Conservation (phyloP, 2,113 vertebrate species). For the Callaeas wilsoni region DNA sequence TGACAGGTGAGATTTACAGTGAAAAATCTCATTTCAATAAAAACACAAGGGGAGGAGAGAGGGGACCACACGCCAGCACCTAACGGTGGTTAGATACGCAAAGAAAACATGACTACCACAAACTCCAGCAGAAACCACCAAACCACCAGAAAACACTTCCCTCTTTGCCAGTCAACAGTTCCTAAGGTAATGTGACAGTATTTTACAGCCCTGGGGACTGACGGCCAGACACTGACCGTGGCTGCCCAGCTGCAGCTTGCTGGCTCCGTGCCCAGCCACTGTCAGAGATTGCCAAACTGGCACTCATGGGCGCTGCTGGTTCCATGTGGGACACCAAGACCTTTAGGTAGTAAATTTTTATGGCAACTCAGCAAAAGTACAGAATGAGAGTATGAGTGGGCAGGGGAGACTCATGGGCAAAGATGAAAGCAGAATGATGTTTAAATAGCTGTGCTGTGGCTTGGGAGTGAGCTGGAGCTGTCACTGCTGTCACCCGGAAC, state of each 20-base stretch:
- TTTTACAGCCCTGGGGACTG: not conserved
- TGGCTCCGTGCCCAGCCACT: rapidly evolving
- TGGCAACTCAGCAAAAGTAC: not conserved
- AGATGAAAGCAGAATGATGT: not conserved
- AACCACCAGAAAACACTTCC: not conserved
- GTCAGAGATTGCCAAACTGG: not conserved
- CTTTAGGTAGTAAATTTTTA: not conserved
- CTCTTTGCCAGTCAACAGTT: not conserved
- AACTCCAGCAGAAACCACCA: not conserved
- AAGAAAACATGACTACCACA: not conserved
- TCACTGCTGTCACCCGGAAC: not conserved
- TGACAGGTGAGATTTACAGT: not conserved
- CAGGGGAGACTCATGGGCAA: not conserved
- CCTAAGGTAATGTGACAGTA: not conserved
- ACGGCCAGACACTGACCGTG: rapidly evolving
- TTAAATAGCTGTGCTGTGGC: not conserved
- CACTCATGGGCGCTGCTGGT: not conserved
- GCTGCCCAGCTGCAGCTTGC: rapidly evolving
- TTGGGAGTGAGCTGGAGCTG: not conserved
- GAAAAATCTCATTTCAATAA: not conserved
- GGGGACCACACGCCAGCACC: not conserved
- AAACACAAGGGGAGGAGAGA: not conserved
- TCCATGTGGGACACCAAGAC: rapidly evolving
- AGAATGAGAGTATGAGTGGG: not conserved
- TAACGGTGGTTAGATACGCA: rapidly evolving